Base-by-base conservation (phyloP, 2,797 vertebrate genomes). In the Yasuhikotakia modesta region DNA sequence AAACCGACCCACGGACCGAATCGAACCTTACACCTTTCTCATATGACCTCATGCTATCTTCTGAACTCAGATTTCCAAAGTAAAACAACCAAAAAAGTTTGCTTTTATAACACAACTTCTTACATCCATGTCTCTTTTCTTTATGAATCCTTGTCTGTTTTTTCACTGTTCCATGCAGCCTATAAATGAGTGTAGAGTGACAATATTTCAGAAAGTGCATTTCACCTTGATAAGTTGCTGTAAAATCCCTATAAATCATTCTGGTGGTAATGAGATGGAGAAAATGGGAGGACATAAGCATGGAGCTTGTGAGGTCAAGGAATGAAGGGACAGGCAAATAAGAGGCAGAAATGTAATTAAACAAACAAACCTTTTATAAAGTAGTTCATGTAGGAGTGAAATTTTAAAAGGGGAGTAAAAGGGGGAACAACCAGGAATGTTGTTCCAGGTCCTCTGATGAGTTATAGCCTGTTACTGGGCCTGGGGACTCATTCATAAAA, bases 161-260 rank as follows among this genome's bases (percentile, higher is more conserved):
- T 27, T 7, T 14, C 53, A 8, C 46, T 6, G 17, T 43, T 22
- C 13, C 19, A n/a, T 11, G 11, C 7, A 39, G n/a, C 32, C 12
- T 68, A 17, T 46, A 22, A 76, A 58, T 64, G 48, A 66, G 45
- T 63, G 24, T 50, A 64, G 16, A 73, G 61, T 78, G 43, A 1
- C 39, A 21, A 50, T 46, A 61, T 76, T 76, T 60, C 32, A 30
- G 57, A 7, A 68, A 58, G 22, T 58, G 64, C 13, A 16, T 67
- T 58, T 7, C 66, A 21, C 35, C 68, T 48, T 76, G 52, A 58
- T 30, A 50, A 39, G 14, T 58, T 32, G 24, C 35, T 77, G 19
- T 27, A n/a, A n/a, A n/a, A n/a, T 60, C 75, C 43, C 11, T 61
- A 14, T 70, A 61, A 50, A 70, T 70, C 75, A 69, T 77, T 14